Conservation (phyloP, 1,140 invertebrate species). For the Neotoxoptera formosana region DNA sequence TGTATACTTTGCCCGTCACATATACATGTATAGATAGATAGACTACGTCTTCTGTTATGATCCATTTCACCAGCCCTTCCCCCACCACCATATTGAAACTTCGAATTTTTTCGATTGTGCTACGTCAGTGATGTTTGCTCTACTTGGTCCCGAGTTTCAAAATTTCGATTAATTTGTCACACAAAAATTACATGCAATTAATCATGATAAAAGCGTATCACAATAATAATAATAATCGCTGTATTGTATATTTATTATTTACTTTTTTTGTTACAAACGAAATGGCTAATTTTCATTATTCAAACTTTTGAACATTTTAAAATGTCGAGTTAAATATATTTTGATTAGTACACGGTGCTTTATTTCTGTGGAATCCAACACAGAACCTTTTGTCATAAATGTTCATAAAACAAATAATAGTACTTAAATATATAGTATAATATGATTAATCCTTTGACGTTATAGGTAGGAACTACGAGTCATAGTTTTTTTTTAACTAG, state of each 20-base stretch:
- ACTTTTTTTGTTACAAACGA: neutral
- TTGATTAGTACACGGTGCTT: neutral
- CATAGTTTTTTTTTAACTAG: neutral
- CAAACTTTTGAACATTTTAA: neutral
- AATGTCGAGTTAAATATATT: neutral
- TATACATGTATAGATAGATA: neutral
- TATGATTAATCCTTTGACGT: neutral
- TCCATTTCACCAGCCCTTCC: too few relatives aligned
- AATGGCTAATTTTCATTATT: neutral
- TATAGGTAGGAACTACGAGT: neutral
- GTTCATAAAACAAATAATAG: neutral
- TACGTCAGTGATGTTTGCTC: too few relatives aligned
- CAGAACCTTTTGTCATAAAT: neutral
- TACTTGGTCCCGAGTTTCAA: too few relatives aligned
- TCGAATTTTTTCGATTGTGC: too few relatives aligned
- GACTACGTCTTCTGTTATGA: too few relatives aligned
- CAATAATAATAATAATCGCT: neutral
- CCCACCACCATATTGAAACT: too few relatives aligned
- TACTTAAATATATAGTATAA: neutral
- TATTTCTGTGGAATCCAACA: neutral
- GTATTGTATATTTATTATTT: neutral
- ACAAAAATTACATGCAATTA: neutral
- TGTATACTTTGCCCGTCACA: too few relatives aligned
- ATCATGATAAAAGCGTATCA: neutral
- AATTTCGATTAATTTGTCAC: neutral